Evolutionary conservation across 1,140 invertebrate species (phyloP), one percentile per base, ranked within the genome.

Genomic region (Probaryconus sp.): DNA sequence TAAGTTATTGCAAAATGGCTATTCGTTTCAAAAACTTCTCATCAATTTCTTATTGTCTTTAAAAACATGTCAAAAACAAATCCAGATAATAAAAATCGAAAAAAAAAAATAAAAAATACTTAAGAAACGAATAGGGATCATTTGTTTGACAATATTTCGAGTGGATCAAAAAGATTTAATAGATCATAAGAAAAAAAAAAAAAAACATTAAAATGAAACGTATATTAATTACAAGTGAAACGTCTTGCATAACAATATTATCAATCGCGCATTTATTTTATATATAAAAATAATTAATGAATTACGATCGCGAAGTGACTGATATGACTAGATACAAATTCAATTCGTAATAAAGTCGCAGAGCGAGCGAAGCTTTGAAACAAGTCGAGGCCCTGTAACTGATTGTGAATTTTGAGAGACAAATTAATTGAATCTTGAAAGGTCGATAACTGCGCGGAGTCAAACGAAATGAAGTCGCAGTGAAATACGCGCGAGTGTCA

Each of bases 381-480:
- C 37, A 18, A 37, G 35, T 53, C 21, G 18, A 56, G 50, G 56
- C 9, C 56, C 42, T n/a, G 48, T 71, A 71, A 63, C 63, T 63
- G 48, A 73, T 63, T 60, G 50, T 42, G 45, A 74, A 69, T 68
- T 74, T 74, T 53, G 71, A 74, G 31, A 60, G 58, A 74, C 71
- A 74, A 74, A 74, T 74, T 74, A 74, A 74, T 74, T 68, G 64
- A 75, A 75, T 75, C 64, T 69, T 45, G 43, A 51, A 45, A 56
- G n/a, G 64, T 58, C 55, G 71, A 74, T 74, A 74, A 63, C 37
- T 55, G 56, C 28, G 31, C 37, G 13, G 45, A 53, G 13, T 31
- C 55, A 7, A n/a, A 20, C 55, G 31, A 68, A 77, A 77, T 77
- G 64, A 77, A 77, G 74, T 72, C 64, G 51, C 58, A 48, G 58